These are phyloP conservation scores for Cinara cedri DNA, from an alignment of 2,888 invertebrate species.

Conservation along the genomic window DNA sequence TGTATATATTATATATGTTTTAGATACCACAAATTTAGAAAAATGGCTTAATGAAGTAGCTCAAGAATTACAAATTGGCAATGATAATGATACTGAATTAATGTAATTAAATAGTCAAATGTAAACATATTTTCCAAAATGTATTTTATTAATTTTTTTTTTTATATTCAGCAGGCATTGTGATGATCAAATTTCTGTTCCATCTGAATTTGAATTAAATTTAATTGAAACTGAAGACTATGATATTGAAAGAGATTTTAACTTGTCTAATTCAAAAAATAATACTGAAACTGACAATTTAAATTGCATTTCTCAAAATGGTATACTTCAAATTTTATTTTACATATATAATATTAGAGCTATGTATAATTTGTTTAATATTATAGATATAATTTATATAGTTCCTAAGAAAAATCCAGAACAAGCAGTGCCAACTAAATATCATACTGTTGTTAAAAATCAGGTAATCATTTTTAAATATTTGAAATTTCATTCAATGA, in stretches of 20 bases:
- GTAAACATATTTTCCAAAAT: not conserved
- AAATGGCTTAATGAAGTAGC: constrained; percentile 28
- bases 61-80: constrained; percentile 24
- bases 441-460: constrained; percentile 11
- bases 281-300: constrained; percentile 21
- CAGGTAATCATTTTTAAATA: constrained; percentile 15
- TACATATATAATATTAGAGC: not conserved
- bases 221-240: constrained; percentile 7
- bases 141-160: not conserved
- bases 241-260: not conserved
- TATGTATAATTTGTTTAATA: not conserved
- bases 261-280: not conserved
- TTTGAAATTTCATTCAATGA: not conserved
- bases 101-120: constrained; percentile 21
- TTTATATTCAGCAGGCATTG: constrained; percentile 23
- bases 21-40: constrained; percentile 30
- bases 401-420: not conserved
- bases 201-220: constrained; percentile 32
- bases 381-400: not conserved
- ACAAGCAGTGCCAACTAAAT: not conserved
- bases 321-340: not conserved
- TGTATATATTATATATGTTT: constrained; percentile 8
- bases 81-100: constrained; percentile 3
- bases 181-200: not conserved
- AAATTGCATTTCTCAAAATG: not conserved